Evolutionary conservation across 2,888 invertebrate species (phyloP), one percentile per base, ranked within the genome.

Genomic region (Meandrusa payeni): DNA sequence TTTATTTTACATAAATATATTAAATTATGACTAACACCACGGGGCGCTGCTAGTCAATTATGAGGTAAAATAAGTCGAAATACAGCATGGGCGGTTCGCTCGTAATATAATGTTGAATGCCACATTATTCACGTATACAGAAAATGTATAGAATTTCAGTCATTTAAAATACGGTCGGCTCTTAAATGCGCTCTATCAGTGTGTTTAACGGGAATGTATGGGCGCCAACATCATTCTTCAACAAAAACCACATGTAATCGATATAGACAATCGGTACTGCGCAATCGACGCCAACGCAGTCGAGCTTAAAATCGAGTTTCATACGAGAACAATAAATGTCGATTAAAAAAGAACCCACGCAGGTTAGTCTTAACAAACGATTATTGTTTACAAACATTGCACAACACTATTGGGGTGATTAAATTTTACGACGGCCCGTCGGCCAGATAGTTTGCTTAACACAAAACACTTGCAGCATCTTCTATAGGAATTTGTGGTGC

Each of bases 321-420:
- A 5, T 32, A 17, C 2, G 13, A 27, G 22, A 34, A 41, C 41
- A 34, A 41, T 34, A 34, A 20, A 33, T 15, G 27, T 27, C 22
- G 27, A 28, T 41, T 27, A 34, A 33, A 33, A 32, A 32, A 13
- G 10, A 29, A 28, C 41, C 41, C 41, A 34, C 41, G 41, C 41
- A 4, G 6, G 7, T 20, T 11, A 15, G 11, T 28, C 15, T 34
- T 23, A 15, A 41, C 41, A 34, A 28, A 34, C 41, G 28, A 41
- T 41, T 41, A 41, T 28, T 41, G 28, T 41, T 34, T 33, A 41
- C 41, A 34, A 41, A 41, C 10, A 41, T 34, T 41, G 7, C 34
- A 17, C 13, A 41, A 41, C 22, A 2, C 17, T n/a, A 24, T 29
- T 41, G 5, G 34, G 23, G 27, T 13, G 41, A 41, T 41, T 34